phyloP scores from a whole-genome alignment of 2,888 invertebrate genomes.

The Drosophila neoperkinsi region DNA sequence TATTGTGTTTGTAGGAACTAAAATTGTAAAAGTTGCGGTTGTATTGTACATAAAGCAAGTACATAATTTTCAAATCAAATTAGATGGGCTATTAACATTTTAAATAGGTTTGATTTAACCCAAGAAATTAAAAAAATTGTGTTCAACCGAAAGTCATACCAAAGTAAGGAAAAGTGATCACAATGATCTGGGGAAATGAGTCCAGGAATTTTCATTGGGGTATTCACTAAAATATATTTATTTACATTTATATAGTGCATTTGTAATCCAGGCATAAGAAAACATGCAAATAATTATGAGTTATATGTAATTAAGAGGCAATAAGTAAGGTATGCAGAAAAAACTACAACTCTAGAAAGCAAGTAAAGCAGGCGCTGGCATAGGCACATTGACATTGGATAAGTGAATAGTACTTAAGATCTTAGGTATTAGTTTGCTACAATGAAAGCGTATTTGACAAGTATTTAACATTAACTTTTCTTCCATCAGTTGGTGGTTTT shows the following conservation, averaged over 20 bases:
- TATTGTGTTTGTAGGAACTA: conserved; percentile 59
- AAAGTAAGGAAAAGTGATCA: conserved; percentile 53
- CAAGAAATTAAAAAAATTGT: conserved; percentile 28
- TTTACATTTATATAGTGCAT: conserved; percentile 18
- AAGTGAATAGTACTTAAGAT: conserved; percentile 16
- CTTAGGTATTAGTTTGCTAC: conserved; percentile 34
- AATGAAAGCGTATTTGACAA: conserved; percentile 38
- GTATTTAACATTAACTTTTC: conserved; percentile 15
- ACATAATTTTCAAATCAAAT: conserved; percentile 54
- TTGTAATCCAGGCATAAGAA: conserved; percentile 23
- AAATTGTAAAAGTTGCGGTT: conserved; percentile 38
- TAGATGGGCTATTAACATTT: conserved; percentile 27
- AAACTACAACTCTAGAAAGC: conserved; percentile 32
- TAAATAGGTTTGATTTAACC: conserved; percentile 12
- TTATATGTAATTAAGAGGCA: conserved; percentile 22
- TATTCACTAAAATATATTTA: conserved; percentile 26
- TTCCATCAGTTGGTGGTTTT: conserved; percentile 12
- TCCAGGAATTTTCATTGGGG: conserved; percentile 38
- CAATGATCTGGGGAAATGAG: conserved; percentile 59
- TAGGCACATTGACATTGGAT: conserved; percentile 25
- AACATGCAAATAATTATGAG: conserved; percentile 58
- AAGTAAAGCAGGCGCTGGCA: conserved; percentile 47
- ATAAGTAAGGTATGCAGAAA: conserved; percentile 9
- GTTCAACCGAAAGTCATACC: conserved; percentile 39
- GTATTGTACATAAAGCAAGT: conserved; percentile 49